These are phyloP conservation scores for Tenthredo amoena DNA, from an alignment of 2,888 invertebrate genomes.

Conservation along the genomic window DNA sequence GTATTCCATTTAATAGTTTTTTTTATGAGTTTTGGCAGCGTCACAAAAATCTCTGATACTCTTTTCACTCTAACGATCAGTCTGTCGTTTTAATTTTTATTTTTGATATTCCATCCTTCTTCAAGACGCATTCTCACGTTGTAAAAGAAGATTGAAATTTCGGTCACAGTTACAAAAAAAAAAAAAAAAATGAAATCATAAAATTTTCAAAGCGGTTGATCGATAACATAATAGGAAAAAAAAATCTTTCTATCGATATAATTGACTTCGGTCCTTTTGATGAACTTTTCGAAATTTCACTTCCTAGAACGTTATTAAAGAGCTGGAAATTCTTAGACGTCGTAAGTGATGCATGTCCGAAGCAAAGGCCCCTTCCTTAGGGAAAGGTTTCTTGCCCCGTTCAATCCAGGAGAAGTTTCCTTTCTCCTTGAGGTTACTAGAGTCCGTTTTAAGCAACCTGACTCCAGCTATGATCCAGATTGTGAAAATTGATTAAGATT, in stretches of 20 bases:
- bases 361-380: background rate
- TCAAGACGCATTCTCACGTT: slow-evolving; percentile 14
- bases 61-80: background rate
- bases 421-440: slow-evolving; percentile 26
- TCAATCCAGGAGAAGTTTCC: slow-evolving; percentile 9
- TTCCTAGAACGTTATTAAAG: background rate
- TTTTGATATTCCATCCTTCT: background rate
- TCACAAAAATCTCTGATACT: slow-evolving; percentile 15
- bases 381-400: slow-evolving; percentile 21
- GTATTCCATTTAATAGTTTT: background rate
- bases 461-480: background rate
- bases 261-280: background rate
- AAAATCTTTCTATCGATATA: background rate
- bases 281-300: background rate
- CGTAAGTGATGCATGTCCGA: background rate
- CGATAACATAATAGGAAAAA: background rate
- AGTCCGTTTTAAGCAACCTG: slow-evolving; percentile 5
- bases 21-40: background rate
- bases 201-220: background rate
- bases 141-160: background rate
- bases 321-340: background rate
- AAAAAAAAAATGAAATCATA: background rate
- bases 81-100: background rate
- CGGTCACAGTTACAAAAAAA: background rate
- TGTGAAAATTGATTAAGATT: background rate